Conservation (phyloP, 1,140 invertebrate species). For the Saxidomus purpurata region DNA sequence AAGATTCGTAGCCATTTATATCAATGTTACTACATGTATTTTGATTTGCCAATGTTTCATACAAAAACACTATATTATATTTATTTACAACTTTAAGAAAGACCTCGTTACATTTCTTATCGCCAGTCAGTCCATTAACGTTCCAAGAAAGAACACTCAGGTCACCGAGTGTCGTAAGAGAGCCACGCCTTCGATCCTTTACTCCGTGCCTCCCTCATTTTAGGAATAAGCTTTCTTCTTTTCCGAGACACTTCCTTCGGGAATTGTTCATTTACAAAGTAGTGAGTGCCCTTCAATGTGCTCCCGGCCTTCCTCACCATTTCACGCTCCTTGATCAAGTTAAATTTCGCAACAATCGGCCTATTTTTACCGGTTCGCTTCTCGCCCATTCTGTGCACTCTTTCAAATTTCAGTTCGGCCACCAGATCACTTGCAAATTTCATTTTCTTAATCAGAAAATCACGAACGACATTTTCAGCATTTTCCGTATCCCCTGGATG, state of each 20-base stretch:
- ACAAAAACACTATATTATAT: constrained; percentile 30
- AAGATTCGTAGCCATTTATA: not conserved
- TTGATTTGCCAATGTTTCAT: constrained; percentile 44
- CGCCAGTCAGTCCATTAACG: not conserved
- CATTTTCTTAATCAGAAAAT: not conserved
- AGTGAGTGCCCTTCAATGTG: not conserved
- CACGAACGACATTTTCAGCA: not conserved
- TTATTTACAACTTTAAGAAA: not conserved
- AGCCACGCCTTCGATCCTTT: not conserved
- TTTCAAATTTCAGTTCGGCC: not conserved
- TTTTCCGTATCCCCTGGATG: not conserved
- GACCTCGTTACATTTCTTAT: not conserved
- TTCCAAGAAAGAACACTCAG: constrained; percentile 31
- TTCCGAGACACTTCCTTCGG: constrained; percentile 21
- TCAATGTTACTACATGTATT: constrained; percentile 34
- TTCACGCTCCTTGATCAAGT: not conserved
- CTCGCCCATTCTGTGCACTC: not conserved
- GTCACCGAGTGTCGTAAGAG: constrained; percentile 14
- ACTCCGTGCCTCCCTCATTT: not conserved
- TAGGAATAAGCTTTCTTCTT: not conserved
- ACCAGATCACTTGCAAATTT: not conserved
- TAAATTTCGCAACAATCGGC: not conserved
- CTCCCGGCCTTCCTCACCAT: not conserved
- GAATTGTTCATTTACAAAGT: not conserved
- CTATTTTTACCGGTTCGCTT: not conserved